Base-by-base conservation (phyloP, 2,797 vertebrate species). In the Sternarchorhynchus goeldii region DNA sequence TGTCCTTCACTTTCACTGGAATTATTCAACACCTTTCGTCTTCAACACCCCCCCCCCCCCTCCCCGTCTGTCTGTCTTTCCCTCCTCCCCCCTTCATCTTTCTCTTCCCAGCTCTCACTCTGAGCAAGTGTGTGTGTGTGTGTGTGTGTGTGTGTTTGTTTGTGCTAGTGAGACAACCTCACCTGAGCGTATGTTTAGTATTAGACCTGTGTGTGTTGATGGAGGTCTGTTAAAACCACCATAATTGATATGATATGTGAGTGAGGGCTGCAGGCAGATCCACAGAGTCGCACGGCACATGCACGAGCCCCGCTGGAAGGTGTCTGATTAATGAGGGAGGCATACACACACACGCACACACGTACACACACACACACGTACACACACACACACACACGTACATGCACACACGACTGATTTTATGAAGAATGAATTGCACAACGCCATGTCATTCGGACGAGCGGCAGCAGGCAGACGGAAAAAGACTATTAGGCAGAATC, bases 241-340 rank as follows among this genome's bases (percentile, higher is more conserved):
- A 93, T 98, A 98, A 98, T 97, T 97, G 95, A 97, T 94, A 95
- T 96, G 96, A 97, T 97, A 97, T 96, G 96, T 97, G 96, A 97
- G 95, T 94, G 94, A 96, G 96, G 95, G 95, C 94, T 92, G 94
- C 94, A 93, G 94, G 94, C 94, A 94, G 95, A 95, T 94, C 94
- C 90, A 94, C 94, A 84, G 8, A 50, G 45, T 12, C 2, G 12
- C 45, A 2, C 10, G 73, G 16, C 94, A 91, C 94, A 93, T 94
- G 94, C 81, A 70, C 92, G 94, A 94, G 93, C 92, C 92, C 88
- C 94, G 95, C 93, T 92, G 90, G 94, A 97, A 97, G 95, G 93
- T 93, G 94, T 88, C 95, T 96, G 96, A 97, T 97, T 97, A 97
- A 98, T 97, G 96, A 96, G 95, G 95, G 95, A 97, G 25, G 25